These are phyloP conservation scores for Pteromalus puparum DNA, from an alignment of 1,140 invertebrate genomes.

Conservation along the genomic window DNA sequence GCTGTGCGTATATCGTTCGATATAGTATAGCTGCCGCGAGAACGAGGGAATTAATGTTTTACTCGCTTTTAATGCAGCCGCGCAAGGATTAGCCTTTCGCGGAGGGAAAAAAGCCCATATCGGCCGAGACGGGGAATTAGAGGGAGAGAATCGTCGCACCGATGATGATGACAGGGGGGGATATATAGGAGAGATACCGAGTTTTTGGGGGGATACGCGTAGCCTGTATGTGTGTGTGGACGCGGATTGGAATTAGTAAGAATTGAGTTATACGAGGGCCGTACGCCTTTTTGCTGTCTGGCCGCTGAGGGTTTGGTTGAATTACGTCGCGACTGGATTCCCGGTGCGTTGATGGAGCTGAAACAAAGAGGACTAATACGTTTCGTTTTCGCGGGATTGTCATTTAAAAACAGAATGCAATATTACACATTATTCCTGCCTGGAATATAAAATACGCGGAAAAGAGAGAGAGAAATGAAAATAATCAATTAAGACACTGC, in stretches of 20 bases:
- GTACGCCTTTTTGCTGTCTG: neutral
- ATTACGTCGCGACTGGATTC: too few relatives aligned
- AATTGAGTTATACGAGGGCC: slow-evolving; percentile 9
- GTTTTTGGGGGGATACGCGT: neutral
- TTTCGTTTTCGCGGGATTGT: too few relatives aligned
- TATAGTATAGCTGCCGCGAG: slow-evolving; percentile 37
- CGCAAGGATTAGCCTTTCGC: neutral
- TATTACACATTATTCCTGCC: too few relatives aligned
- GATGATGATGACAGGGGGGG: neutral
- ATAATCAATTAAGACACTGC: too few relatives aligned
- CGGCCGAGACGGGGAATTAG: slow-evolving; percentile 1
- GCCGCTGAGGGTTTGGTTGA: too few relatives aligned
- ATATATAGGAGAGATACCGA: neutral
- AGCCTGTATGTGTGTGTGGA: neutral
- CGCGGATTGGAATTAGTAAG: slow-evolving; percentile 21
- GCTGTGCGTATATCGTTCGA: slow-evolving; percentile 17
- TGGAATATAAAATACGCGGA: too few relatives aligned
- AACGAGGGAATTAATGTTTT: slow-evolving; percentile 59
- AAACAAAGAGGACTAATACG: too few relatives aligned
- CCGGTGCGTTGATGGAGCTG: too few relatives aligned
- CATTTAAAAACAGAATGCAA: too few relatives aligned
- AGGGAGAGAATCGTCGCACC: neutral
- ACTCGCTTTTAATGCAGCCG: slow-evolving; percentile 53
- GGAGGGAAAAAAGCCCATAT: neutral
- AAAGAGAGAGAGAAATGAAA: too few relatives aligned